Conservation (phyloP, 2,113 vertebrate species). For the Trochalopteron elliotii region DNA sequence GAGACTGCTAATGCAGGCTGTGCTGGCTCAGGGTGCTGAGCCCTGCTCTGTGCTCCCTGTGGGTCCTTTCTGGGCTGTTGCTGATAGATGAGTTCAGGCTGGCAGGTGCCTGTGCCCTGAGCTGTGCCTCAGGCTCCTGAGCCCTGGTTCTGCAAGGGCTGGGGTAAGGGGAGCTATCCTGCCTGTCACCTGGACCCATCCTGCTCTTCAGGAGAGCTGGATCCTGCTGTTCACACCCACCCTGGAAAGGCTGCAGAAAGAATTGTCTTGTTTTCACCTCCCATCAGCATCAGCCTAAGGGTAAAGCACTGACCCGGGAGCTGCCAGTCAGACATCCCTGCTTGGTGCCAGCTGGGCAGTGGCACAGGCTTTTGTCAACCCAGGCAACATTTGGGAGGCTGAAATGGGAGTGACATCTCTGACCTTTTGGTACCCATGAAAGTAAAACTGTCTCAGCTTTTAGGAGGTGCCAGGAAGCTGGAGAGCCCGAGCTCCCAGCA, state of each 20-base stretch:
- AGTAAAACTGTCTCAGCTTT: background rate
- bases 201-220: background rate
- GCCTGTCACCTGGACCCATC: background rate
- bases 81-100: background rate
- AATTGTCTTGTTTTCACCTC: background rate
- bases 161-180: background rate
- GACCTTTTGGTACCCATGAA: background rate
- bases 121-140: background rate
- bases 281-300: background rate
- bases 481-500: accelerated
- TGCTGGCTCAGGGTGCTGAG: background rate
- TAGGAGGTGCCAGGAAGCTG: background rate
- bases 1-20: constrained; percentile 41
- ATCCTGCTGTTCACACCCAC: background rate
- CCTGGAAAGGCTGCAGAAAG: background rate
- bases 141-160: background rate
- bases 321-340: background rate
- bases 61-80: background rate
- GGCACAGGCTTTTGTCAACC: background rate
- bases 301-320: background rate
- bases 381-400: background rate
- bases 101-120: background rate
- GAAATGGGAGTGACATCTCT: background rate
- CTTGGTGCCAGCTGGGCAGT: background rate
- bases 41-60: background rate